Base-by-base conservation (phyloP, 2,888 invertebrate species). In the Salticus scenicus region DNA sequence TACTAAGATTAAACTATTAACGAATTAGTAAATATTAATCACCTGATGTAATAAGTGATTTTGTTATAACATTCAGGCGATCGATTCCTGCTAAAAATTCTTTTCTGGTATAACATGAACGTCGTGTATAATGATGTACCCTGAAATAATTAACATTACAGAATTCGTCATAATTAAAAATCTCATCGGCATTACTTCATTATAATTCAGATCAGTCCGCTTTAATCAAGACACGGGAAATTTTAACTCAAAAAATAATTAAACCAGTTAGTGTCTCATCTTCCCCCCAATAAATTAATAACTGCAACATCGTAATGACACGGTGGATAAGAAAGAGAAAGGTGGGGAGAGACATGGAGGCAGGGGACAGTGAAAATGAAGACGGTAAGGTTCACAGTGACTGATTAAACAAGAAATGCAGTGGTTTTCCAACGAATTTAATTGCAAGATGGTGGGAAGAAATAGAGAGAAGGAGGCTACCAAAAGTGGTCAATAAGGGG, bases 251-350 rank as follows among this genome's bases (percentile, higher is more conserved):
- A 47, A 47, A 47, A 47, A 47, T 47, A 47, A 47, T 47, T 47
- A 47, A 47, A 47, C 42, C 7, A 47, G 17, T 47, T 47, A 47
- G 17, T 7, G 42, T 47, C 42, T 47, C 42, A 47, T 47, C 42
- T 47, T 17, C 42, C 42, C 42, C 42, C 42, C 42, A 47, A 47
- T 47, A 47, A 47, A 47, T 47, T 47, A 47, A 47, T 47, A 47
- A 47, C 42, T 47, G 17, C 42, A 47, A 2, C 42, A 2, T 47
- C 42, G 1, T 47, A 47, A 47, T 47, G 42, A 47, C 37, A 37
- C n/a, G n/a, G n/a, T n/a, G n/a, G n/a, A n/a, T n/a, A n/a, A n/a
- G n/a, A n/a, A n/a, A n/a, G n/a, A n/a, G n/a, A n/a, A n/a, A n/a
- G n/a, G n/a, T n/a, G 37, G 37, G 37, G 12, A 14, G 10, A 47